Percentiles rank a stretch among this genome's conserved stretches.
Conservation (phyloP, 2,113 vertebrate species). For the Pristiophorus japonicus region DNA sequence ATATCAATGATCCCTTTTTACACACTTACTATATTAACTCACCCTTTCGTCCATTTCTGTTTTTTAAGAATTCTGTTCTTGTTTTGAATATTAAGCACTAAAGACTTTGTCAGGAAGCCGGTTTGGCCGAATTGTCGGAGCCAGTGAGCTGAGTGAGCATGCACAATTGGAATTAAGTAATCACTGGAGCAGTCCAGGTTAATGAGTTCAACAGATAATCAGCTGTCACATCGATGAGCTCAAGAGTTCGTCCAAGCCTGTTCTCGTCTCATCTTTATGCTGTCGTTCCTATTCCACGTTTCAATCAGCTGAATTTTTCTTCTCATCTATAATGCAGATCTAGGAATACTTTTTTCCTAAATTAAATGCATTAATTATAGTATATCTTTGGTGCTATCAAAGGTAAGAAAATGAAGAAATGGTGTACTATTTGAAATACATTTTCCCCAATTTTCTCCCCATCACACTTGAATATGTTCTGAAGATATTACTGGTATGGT, state of each 20-base stretch:
- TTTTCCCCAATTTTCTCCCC: not conserved
- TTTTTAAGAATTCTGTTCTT: not conserved
- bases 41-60: too few species aligned
- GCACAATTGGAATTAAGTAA: not conserved
- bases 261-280: not conserved
- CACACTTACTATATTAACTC: not conserved
- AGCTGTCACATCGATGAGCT: slow-evolving; percentile 4
- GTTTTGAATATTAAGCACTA: not conserved
- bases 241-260: not conserved
- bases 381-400: not conserved
- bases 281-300: not conserved
- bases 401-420: not conserved
- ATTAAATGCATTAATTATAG: not conserved
- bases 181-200: not conserved
- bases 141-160: not conserved
- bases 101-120: not conserved
- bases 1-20: not conserved
- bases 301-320: not conserved
- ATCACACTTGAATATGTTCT: not conserved
- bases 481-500: not conserved
- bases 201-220: not conserved
- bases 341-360: not conserved
- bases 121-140: not conserved
- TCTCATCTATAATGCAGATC: not conserved
- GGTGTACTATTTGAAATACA: not conserved